phyloP scores from a whole-genome alignment of 2,113 vertebrate species.

The Corynorhinus townsendii region DNA sequence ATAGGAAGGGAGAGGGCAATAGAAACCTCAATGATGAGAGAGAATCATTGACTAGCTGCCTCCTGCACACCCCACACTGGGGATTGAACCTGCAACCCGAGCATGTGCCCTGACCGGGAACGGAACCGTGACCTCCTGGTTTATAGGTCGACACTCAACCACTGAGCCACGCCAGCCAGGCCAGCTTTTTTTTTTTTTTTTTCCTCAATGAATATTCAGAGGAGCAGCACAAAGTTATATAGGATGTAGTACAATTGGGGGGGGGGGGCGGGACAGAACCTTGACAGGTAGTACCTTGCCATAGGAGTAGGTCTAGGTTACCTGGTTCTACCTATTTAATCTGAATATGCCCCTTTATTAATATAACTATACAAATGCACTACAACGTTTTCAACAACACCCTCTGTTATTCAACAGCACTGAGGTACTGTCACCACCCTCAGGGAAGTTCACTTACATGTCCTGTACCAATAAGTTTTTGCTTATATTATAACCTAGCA shows the following conservation, averaged over 20 bases:
- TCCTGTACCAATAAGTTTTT: neutral
- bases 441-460: neutral
- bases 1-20: too few species aligned
- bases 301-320: neutral
- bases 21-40: too few species aligned
- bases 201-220: neutral
- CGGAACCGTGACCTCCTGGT: too few species aligned
- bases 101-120: too few species aligned
- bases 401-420: neutral
- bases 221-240: neutral
- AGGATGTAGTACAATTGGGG: neutral
- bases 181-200: neutral
- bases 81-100: too few species aligned
- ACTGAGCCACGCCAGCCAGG: too few species aligned
- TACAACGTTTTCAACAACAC: neutral
- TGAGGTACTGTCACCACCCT: neutral
- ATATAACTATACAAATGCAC: neutral
- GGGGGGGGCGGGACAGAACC: neutral
- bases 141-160: too few species aligned
- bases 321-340: neutral
- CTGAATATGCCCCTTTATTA: neutral
- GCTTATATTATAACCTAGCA: neutral
- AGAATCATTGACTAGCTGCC: too few species aligned
- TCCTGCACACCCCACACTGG: too few species aligned
- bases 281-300: neutral